These are phyloP conservation scores for Xyrichtys novacula DNA, from an alignment of 2,797 vertebrate genomes.

Conservation along the genomic window DNA sequence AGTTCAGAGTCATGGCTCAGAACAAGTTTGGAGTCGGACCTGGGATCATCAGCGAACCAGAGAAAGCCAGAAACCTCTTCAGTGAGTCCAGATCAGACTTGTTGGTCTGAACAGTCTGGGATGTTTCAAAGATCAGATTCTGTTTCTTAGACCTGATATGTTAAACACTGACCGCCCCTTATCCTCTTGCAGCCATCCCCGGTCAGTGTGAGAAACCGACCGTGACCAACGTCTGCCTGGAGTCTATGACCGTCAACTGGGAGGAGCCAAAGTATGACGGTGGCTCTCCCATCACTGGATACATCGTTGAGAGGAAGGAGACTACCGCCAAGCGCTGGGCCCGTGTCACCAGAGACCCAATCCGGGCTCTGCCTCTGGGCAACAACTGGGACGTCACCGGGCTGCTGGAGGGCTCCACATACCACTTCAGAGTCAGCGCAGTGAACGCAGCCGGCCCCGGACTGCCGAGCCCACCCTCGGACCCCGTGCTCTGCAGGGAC, in stretches of 20 bases:
- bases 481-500: conserved; percentile 92
- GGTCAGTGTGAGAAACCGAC: conserved; percentile 98
- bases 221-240: conserved; percentile 90
- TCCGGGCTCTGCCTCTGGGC: conserved; percentile 92
- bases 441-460: conserved; percentile 95
- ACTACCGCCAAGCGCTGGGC: conserved; percentile 95
- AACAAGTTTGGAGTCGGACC: conserved; percentile 98
- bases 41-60: conserved; percentile 92
- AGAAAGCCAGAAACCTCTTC: conserved; percentile 97
- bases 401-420: conserved; percentile 91
- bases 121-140: no score
- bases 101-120: no score
- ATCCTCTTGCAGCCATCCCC: conserved; percentile 89
- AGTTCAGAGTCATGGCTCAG: conserved; percentile 97
- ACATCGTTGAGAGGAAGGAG: conserved; percentile 96
- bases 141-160: background rate
- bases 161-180: background rate
- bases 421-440: conserved; percentile 95
- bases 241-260: conserved; percentile 97
- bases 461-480: conserved; percentile 93
- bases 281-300: conserved; percentile 94
- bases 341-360: conserved; percentile 92
- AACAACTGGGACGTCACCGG: conserved; percentile 93
- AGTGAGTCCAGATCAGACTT: conserved; percentile 86
- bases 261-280: conserved; percentile 97